Conservation (phyloP, 1,140 invertebrate species). For the Drosophila ficusphila region DNA sequence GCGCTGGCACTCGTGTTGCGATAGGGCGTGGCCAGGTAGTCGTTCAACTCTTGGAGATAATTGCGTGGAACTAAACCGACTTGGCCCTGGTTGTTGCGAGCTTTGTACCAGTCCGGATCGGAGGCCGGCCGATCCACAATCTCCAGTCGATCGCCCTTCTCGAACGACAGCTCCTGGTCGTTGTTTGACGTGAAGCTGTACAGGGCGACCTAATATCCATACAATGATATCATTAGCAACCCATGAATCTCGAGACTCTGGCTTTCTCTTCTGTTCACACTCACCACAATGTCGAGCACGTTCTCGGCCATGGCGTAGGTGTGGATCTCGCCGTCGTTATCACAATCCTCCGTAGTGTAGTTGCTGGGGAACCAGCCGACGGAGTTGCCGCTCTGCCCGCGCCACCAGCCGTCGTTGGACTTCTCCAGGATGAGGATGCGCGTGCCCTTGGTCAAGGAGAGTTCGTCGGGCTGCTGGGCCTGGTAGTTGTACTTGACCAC, state of each 20-base stretch:
- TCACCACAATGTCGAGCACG: constrained; percentile 96
- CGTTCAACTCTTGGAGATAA: constrained; percentile 96
- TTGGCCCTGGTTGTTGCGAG: constrained; percentile 95
- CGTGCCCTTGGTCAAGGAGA: constrained; percentile 95
- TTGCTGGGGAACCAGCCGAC: constrained; percentile 99
- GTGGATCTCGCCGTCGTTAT: constrained; percentile 92
- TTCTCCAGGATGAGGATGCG: constrained; percentile 98
- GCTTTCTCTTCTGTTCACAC: constrained; percentile 32
- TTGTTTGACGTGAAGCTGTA: constrained; percentile 98
- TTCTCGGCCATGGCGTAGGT: constrained; percentile 97
- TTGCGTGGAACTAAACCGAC: constrained; percentile 98
- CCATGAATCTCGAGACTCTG: too few species aligned
- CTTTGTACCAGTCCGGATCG: constrained; percentile 99
- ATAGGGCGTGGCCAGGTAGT: constrained; percentile 93
- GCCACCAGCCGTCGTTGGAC: constrained; percentile 99
- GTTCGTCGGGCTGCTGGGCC: constrained; percentile 98
- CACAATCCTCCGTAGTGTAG: constrained; percentile 96
- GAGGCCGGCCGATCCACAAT: constrained; percentile 97
- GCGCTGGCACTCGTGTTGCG: constrained; percentile 86
- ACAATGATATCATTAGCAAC: too few species aligned
- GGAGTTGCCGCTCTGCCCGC: constrained; percentile 93
- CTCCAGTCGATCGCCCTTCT: constrained; percentile 97
- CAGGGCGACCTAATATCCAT: constrained; percentile 89
- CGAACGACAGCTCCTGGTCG: constrained; percentile 98
- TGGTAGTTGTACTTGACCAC: constrained; percentile 99